These are phyloP conservation scores for Anadara kagoshimensis DNA, from an alignment of 1,140 invertebrate genomes.

Conservation along the genomic window DNA sequence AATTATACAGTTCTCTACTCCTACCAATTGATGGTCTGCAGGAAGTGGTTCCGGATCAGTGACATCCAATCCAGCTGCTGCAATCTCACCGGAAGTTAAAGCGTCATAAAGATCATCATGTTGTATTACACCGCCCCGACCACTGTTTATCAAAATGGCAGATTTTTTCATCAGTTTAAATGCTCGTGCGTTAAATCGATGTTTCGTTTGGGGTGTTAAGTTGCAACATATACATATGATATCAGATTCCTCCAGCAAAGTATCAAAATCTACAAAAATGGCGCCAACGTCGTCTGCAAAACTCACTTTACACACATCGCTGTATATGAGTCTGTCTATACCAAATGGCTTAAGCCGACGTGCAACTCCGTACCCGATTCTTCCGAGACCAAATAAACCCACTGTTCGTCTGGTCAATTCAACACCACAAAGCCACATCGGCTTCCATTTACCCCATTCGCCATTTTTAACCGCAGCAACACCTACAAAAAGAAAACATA, in stretches of 20 bases:
- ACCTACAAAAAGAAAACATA: constrained; percentile 42
- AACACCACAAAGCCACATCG: constrained; percentile 90
- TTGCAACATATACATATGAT: constrained; percentile 67
- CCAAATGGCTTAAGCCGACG: constrained; percentile 82
- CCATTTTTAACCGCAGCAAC: constrained; percentile 57
- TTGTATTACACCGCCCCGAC: constrained; percentile 67
- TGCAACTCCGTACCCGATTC: constrained; percentile 81
- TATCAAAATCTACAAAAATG: constrained; percentile 78
- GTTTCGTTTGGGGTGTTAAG: constrained; percentile 52
- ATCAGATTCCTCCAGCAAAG: constrained; percentile 62
- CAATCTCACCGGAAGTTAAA: constrained; percentile 82
- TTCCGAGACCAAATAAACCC: constrained; percentile 88
- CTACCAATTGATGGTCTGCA: constrained; percentile 84
- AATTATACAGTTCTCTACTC: constrained; percentile 88
- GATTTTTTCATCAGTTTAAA: constrained; percentile 67
- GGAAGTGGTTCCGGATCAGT: constrained; percentile 94
- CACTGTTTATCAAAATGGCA: constrained; percentile 74
- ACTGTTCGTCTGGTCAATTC: constrained; percentile 85
- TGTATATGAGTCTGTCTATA: constrained; percentile 82
- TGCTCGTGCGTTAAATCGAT: constrained; percentile 50
- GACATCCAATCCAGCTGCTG: constrained; percentile 93
- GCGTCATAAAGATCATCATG: constrained; percentile 75
- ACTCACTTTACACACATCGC: constrained; percentile 79
- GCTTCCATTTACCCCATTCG: constrained; percentile 82
- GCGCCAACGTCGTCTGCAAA: constrained; percentile 80